These are phyloP conservation scores for Enteromius mattozi DNA, from an alignment of 2,797 vertebrate species.

Conservation along the genomic window DNA sequence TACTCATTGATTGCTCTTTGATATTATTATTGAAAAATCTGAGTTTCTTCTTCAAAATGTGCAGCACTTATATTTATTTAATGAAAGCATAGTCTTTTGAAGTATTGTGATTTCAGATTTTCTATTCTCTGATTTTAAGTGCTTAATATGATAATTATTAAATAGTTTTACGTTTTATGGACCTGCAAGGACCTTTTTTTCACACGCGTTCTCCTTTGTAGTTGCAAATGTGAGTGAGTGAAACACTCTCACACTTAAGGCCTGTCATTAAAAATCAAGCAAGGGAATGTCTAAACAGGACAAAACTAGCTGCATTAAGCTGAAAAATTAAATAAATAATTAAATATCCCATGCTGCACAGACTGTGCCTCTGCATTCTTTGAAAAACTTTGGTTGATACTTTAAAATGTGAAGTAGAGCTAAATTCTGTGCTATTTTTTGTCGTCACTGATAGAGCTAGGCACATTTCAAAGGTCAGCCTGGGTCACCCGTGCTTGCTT, in stretches of 20 bases:
- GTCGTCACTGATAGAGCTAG: slow-evolving; percentile 7
- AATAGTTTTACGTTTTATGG: neutral
- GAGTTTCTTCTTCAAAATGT: neutral
- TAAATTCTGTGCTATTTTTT: slow-evolving; percentile 9
- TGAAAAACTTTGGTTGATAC: neutral
- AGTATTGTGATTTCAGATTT: neutral
- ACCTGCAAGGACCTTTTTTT: neutral
- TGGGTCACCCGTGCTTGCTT: slow-evolving; percentile 4
- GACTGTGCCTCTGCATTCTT: slow-evolving; percentile 1
- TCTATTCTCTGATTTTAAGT: neutral
- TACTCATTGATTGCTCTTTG: neutral
- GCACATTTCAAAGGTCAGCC: slow-evolving; percentile 31
- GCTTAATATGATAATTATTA: too few species aligned
- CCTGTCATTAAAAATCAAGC: slow-evolving; percentile 9
- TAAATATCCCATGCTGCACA: neutral
- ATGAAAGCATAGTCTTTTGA: neutral
- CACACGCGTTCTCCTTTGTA: neutral
- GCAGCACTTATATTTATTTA: neutral
- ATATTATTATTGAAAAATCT: neutral
- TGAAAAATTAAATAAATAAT: neutral
- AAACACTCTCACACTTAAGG: neutral
- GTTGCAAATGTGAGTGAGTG: neutral
- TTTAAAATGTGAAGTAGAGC: slow-evolving; percentile 3
- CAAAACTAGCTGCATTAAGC: neutral
- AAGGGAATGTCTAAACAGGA: neutral